A percentile compares a stretch with the other conserved stretches of the same genome.
Evolutionary conservation across 2,888 invertebrate species (phyloP).

Genomic region (Chaetogeoica ovagalla): DNA sequence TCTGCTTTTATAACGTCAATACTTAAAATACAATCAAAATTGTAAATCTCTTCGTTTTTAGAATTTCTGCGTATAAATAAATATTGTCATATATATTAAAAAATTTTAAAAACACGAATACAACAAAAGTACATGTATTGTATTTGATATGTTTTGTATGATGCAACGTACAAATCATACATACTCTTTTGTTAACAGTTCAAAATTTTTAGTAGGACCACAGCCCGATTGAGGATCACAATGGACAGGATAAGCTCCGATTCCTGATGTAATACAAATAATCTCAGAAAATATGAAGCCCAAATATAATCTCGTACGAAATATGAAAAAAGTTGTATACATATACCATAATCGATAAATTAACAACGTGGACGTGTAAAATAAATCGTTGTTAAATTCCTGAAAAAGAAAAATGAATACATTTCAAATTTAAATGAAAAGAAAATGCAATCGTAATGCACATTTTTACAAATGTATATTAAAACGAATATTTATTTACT

Average conservation of each 20-base stretch:
- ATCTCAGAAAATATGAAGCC: slow-evolving; percentile 90
- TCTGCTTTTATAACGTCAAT: slow-evolving; percentile 84
- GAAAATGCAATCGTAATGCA: background rate
- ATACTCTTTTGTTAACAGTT: slow-evolving; percentile 66
- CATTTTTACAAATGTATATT: background rate
- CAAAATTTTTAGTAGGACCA: slow-evolving; percentile 79
- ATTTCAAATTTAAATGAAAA: background rate
- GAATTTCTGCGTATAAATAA: slow-evolving; percentile 8
- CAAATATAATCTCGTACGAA: slow-evolving; percentile 86
- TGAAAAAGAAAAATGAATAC: slow-evolving; percentile 62
- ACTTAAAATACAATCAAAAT: slow-evolving; percentile 82
- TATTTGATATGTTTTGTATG: too few relatives aligned
- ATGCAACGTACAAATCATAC: slow-evolving; percentile 56
- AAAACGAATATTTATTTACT: slow-evolving; percentile 58
- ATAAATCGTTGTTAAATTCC: slow-evolving; percentile 80
- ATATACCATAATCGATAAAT: slow-evolving; percentile 82
- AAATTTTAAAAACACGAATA: background rate
- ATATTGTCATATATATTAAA: background rate
- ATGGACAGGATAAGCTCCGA: slow-evolving; percentile 86
- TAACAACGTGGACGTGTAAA: slow-evolving; percentile 70
- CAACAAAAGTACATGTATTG: too few relatives aligned
- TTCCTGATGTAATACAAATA: slow-evolving; percentile 86
- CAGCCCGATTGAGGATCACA: slow-evolving; percentile 76
- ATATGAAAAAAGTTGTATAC: slow-evolving; percentile 82
- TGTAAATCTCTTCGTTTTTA: slow-evolving; percentile 62